phyloP scores from a whole-genome alignment of 2,113 vertebrate species.

The Brachyhypopomus occidentalis region DNA sequence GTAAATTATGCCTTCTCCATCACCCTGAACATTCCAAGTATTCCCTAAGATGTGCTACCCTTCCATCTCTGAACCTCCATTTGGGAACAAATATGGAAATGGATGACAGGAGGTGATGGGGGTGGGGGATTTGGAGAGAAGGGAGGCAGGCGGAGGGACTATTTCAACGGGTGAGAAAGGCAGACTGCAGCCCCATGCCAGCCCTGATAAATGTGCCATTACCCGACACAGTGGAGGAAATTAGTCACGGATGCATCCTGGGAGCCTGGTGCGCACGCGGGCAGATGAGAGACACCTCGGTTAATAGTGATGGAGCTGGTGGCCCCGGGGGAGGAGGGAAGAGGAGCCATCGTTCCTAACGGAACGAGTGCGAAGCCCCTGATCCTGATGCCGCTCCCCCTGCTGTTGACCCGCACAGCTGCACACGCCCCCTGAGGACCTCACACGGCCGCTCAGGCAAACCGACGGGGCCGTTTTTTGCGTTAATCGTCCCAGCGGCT shows the following conservation, averaged over 20 bases:
- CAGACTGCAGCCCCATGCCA: constrained; percentile 40
- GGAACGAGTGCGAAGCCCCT: constrained; percentile 53
- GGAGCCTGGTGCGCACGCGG: constrained; percentile 10
- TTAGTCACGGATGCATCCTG: constrained; percentile 61
- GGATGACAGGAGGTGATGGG: constrained; percentile 41
- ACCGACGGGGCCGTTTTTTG: too few species aligned
- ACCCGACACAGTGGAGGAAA: constrained; percentile 59
- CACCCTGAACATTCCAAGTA: constrained; percentile 5
- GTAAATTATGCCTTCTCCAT: constrained; percentile 44
- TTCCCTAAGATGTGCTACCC: not conserved
- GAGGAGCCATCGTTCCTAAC: not conserved
- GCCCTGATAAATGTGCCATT: constrained; percentile 61
- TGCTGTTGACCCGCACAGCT: too few species aligned
- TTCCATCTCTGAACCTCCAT: constrained; percentile 32
- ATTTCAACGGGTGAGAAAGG: constrained; percentile 47
- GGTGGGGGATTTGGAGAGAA: not conserved
- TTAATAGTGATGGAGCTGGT: constrained; percentile 40
- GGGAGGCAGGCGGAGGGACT: constrained; percentile 23
- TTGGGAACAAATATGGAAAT: constrained; percentile 52
- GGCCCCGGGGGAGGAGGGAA: not conserved
- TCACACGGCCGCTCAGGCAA: too few species aligned
- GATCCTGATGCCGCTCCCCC: not conserved
- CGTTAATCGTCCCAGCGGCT: too few species aligned
- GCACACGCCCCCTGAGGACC: too few species aligned
- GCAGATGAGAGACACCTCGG: constrained; percentile 25